Evolutionary conservation across 2,888 invertebrate genomes (phyloP), one percentile per base, ranked within the genome.

Genomic region (Gryllus longicercus): DNA sequence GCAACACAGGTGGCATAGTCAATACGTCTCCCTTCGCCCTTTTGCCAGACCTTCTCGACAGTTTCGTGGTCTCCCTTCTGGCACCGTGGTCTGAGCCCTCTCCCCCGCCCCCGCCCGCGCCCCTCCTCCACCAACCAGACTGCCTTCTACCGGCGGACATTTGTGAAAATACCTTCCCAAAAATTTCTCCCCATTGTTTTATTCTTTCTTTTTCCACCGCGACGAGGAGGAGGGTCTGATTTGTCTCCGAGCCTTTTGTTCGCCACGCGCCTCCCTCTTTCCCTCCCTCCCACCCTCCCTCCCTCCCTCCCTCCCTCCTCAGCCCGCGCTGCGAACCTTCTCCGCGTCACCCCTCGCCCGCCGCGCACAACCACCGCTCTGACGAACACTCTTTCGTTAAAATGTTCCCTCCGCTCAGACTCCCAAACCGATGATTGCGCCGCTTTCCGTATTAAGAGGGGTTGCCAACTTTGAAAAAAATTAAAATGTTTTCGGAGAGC

Each of bases 141-240:
- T 63, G 63, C n/a, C 63, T 63, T 63, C 63, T n/a, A 63, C 63
- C n/a, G 63, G n/a, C 63, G 63, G 63, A 63, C 63, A n/a, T 63
- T 63, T 63, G 63, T 63, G 63, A 63, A 63, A 63, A 63, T 63
- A 63, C 63, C 63, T 63, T 63, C 16, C 63, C 63, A 14, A 63
- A 38, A 63, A 63, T 63, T 63, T 63, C 63, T 63, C 63, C 63
- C 63, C 63, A 63, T 63, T 63, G 63, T 63, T 63, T 63, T 63
- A 63, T 63, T 63, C 63, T 63, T 63, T 63, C 63, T 63, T 63
- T 63, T 63, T 63, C 63, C 63, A n/a, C 63, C 63, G n/a, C 63
- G 63, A 63, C 63, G 16, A 63, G 63, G 63, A 63, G 63, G 63
- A 63, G 16, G 63, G 16, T 63, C 63, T 63, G 63, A 63, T 63